phyloP scores from a whole-genome alignment of 2,113 vertebrate species.

The Sebastes schlegelii region DNA sequence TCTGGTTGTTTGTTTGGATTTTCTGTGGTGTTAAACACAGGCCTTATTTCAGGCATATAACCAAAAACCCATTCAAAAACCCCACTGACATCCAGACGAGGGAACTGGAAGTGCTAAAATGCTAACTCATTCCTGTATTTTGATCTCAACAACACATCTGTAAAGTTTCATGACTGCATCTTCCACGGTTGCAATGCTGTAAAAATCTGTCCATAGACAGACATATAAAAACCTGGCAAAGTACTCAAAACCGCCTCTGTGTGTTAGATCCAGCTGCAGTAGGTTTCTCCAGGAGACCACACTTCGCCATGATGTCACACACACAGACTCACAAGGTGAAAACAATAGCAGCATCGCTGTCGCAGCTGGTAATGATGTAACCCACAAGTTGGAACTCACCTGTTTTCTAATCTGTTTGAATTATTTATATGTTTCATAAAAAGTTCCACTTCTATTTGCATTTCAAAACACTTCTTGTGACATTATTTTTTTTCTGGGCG shows the following conservation, averaged over 20 bases:
- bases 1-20: too few relatives aligned
- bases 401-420: neutral
- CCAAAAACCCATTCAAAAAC: too few relatives aligned
- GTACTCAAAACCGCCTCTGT: too few relatives aligned
- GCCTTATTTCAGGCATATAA: too few relatives aligned
- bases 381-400: neutral
- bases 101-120: too few relatives aligned
- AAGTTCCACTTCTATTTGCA: conserved; percentile 9
- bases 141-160: neutral
- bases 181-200: neutral
- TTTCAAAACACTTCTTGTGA: neutral
- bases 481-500: conserved; percentile 4
- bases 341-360: too few relatives aligned
- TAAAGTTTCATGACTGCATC: neutral
- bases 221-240: neutral
- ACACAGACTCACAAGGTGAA: too few relatives aligned
- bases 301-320: too few relatives aligned
- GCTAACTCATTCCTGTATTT: neutral
- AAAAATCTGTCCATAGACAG: neutral
- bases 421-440: neutral
- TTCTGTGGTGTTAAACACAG: too few relatives aligned
- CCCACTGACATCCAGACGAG: too few relatives aligned
- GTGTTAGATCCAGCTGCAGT: too few relatives aligned
- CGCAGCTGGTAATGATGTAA: neutral
- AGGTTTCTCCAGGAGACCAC: too few relatives aligned